Conservation (phyloP, 2,113 vertebrate species). For the Porphyrio hochstetteri region DNA sequence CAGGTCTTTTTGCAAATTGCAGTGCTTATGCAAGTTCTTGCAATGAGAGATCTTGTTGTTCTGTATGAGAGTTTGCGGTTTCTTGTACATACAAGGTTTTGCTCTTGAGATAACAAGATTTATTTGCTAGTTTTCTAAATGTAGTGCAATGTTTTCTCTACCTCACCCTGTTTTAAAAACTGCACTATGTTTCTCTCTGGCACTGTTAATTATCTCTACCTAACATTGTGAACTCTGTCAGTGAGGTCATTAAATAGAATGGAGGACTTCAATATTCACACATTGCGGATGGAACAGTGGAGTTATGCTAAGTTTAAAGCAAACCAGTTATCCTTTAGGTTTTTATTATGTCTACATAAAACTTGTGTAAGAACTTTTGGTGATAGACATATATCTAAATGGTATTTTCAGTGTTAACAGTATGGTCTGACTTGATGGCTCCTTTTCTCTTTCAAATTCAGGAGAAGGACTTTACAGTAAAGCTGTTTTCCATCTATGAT, state of each 20-base stretch:
- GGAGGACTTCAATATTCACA: not conserved
- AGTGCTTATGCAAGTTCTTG: not conserved
- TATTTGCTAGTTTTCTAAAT: not conserved
- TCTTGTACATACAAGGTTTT: accelerated
- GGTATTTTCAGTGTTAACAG: not conserved
- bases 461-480: not conserved
- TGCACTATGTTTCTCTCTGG: not conserved
- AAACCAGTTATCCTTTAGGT: not conserved
- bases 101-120: not conserved
- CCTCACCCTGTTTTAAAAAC: not conserved
- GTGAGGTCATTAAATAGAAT: not conserved
- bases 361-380: not conserved
- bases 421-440: not conserved
- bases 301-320: not conserved
- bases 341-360: not conserved
- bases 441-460: not conserved
- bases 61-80: not conserved
- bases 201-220: not conserved
- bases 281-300: not conserved
- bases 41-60: not conserved
- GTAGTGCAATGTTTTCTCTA: not conserved
- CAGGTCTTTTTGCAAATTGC: not conserved
- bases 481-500: not conserved
- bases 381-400: not conserved
- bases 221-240: not conserved